These are phyloP conservation scores for Ochropleura leucogaster DNA, from an alignment of 2,888 invertebrate genomes.

Conservation along the genomic window DNA sequence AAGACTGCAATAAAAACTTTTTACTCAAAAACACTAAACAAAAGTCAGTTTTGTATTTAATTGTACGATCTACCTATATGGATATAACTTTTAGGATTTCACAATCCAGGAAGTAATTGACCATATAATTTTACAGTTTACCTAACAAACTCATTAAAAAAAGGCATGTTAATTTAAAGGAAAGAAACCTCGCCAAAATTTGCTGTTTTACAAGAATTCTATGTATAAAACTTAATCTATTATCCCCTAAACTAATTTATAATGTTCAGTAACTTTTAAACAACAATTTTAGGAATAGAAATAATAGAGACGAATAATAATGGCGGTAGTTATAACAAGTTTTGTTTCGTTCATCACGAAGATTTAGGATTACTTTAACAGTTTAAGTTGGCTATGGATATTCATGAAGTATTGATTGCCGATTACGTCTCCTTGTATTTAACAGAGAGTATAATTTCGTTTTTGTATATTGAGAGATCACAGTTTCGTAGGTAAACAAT, in stretches of 20 bases:
- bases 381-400: conserved; percentile 37
- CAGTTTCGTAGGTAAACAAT: not conserved
- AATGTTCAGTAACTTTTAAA: conserved; percentile 27
- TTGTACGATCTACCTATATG: too few relatives aligned
- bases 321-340: conserved; percentile 52
- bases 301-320: conserved; percentile 41
- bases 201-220: not conserved
- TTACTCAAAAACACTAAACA: too few relatives aligned
- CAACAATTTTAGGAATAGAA: conserved; percentile 11
- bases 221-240: conserved; percentile 14
- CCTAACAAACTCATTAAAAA: not conserved
- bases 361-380: conserved; percentile 50
- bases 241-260: conserved; percentile 18
- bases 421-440: conserved; percentile 37
- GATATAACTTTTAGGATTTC: not conserved
- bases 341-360: conserved; percentile 42
- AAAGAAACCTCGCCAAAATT: not conserved
- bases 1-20: too few relatives aligned
- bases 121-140: not conserved
- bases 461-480: not conserved
- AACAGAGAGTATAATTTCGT: not conserved
- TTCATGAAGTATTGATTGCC: conserved; percentile 53
- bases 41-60: too few relatives aligned
- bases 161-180: not conserved
- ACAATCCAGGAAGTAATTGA: not conserved